Evolutionary conservation across 2,113 vertebrate genomes (phyloP).

Genomic region (Scartelaos histophorus): DNA sequence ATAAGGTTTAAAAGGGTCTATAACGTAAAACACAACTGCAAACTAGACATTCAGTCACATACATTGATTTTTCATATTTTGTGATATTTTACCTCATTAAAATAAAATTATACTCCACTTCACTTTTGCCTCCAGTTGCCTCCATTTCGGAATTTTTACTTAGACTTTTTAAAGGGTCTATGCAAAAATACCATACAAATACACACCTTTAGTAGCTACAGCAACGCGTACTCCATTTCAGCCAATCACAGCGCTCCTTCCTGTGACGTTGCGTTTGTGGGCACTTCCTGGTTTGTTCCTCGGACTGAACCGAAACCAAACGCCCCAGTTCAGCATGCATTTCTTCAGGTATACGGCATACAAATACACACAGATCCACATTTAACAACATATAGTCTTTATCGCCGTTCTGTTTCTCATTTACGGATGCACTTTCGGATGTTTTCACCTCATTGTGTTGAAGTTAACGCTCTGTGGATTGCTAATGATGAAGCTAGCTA

Average conservation of each 20-base stretch:
- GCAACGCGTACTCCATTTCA: background rate
- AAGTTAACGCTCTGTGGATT: conserved; percentile 20
- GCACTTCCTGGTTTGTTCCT: conserved; percentile 61
- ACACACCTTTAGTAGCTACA: background rate
- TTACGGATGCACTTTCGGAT: too few species aligned
- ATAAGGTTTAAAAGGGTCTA: too few species aligned
- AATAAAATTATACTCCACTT: too few species aligned
- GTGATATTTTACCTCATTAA: too few species aligned
- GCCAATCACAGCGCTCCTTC: conserved; percentile 32
- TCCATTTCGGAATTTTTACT: too few species aligned
- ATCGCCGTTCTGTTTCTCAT: background rate
- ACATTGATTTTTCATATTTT: too few species aligned
- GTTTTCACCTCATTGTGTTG: background rate
- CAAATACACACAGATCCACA: background rate
- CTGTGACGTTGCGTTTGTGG: conserved; percentile 29
- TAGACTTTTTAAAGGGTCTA: too few species aligned
- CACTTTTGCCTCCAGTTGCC: too few species aligned
- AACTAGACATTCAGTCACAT: too few species aligned
- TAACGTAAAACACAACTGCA: too few species aligned
- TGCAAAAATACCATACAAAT: too few species aligned
- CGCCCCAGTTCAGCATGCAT: conserved; percentile 51
- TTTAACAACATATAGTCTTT: background rate
- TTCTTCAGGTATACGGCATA: conserved; percentile 36
- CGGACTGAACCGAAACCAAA: conserved; percentile 34
- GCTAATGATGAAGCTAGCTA: conserved; percentile 48